These are phyloP conservation scores for Liposcelis brunnea DNA, from an alignment of 2,888 invertebrate species.

Conservation along the genomic window DNA sequence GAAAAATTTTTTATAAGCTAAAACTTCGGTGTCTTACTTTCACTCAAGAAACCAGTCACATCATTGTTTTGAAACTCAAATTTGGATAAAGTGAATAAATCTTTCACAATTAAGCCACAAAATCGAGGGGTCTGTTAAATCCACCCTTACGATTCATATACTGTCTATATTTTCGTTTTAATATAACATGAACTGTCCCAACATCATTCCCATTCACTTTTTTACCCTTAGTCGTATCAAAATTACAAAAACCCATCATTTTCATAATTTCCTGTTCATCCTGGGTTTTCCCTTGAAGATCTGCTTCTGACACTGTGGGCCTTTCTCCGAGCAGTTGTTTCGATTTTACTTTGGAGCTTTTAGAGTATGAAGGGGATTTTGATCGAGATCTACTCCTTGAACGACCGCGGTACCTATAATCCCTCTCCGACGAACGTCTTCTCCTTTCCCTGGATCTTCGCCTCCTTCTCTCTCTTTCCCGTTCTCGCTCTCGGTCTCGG, in stretches of 20 bases:
- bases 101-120: conserved; percentile 84
- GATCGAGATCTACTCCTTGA: not conserved
- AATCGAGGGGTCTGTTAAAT: conserved; percentile 94
- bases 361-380: conserved; percentile 1
- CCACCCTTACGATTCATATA: conserved; percentile 99
- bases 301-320: conserved; percentile 58
- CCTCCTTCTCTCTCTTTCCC: conserved; percentile 29
- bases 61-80: too few species aligned
- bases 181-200: conserved; percentile 88
- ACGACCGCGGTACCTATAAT: conserved; percentile 11
- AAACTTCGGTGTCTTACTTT: too few species aligned
- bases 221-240: conserved; percentile 92
- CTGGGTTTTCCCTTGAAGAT: conserved; percentile 75
- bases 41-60: too few species aligned
- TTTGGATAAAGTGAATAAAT: too few species aligned
- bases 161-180: conserved; percentile 92
- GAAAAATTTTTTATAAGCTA: too few species aligned
- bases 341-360: conserved; percentile 12
- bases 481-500: conserved; percentile 31
- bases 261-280: conserved; percentile 92
- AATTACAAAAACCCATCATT: conserved; percentile 92
- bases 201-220: conserved; percentile 87
- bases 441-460: conserved; percentile 26
- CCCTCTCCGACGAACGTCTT: not conserved
- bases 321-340: conserved; percentile 30